Evolutionary conservation across 2,888 invertebrate species (phyloP).

Genomic region (Theretra japonica): DNA sequence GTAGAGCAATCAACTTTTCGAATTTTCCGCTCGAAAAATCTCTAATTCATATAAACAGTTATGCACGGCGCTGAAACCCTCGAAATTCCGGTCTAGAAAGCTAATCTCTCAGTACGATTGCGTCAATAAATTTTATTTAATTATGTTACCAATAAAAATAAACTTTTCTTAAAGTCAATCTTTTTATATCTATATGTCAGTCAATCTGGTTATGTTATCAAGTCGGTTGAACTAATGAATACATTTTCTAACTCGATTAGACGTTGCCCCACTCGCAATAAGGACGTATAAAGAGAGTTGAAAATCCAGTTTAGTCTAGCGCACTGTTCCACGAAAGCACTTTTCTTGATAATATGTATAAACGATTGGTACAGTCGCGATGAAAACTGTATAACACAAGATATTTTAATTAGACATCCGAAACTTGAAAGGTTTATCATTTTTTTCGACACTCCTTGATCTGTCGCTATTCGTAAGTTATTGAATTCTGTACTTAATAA

Average conservation of each 20-base stretch:
- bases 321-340: constrained; percentile 58
- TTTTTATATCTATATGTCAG: not conserved
- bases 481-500: not conserved
- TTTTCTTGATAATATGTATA: constrained; percentile 54
- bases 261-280: constrained; percentile 11
- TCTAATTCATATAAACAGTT: too few relatives aligned
- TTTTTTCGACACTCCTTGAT: constrained; percentile 44
- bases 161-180: not conserved
- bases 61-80: too few relatives aligned
- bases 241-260: not conserved
- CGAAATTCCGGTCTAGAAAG: too few relatives aligned
- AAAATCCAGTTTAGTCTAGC: constrained; percentile 48
- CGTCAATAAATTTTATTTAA: too few relatives aligned
- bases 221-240: not conserved
- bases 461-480: constrained; percentile 36
- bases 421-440: constrained; percentile 41
- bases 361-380: constrained; percentile 53
- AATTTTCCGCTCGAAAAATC: too few relatives aligned
- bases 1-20: too few relatives aligned
- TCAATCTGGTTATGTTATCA: too few relatives aligned
- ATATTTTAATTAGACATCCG: constrained; percentile 38
- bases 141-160: too few relatives aligned
- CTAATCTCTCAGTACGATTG: too few relatives aligned
- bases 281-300: constrained; percentile 63
- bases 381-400: constrained; percentile 40